phyloP scores from a whole-genome alignment of 2,797 vertebrate genomes.

The Limosa lapponica region DNA sequence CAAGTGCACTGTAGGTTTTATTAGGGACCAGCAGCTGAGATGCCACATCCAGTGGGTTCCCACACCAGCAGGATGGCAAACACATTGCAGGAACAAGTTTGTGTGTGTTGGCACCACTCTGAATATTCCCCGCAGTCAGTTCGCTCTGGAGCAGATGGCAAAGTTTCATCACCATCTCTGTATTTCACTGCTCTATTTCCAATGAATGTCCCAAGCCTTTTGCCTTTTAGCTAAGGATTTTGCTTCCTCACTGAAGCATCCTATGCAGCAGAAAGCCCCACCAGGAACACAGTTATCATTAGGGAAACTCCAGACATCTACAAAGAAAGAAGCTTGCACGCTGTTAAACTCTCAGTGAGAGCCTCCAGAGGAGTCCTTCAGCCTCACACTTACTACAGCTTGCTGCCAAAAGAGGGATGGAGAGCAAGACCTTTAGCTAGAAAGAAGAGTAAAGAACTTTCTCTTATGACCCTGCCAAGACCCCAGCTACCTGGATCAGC shows the following conservation, averaged over 20 bases:
- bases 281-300: neutral
- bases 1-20: neutral
- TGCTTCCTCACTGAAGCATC: neutral
- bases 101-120: neutral
- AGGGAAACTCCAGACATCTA: neutral
- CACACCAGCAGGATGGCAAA: neutral
- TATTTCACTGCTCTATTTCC: neutral
- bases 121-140: neutral
- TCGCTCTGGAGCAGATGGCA: conserved; percentile 28
- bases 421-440: neutral
- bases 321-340: neutral
- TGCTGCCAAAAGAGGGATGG: neutral
- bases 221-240: neutral
- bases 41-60: neutral
- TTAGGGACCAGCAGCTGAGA: neutral
- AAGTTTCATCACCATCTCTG: neutral
- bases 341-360: neutral
- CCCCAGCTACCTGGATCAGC: neutral
- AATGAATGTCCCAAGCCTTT: neutral
- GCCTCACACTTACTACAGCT: neutral
- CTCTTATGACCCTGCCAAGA: neutral
- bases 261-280: neutral
- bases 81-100: neutral
- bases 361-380: neutral
- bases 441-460: neutral